These are phyloP conservation scores for Mycetomoellerius zeteki DNA, from an alignment of 1,140 invertebrate genomes.

Conservation along the genomic window DNA sequence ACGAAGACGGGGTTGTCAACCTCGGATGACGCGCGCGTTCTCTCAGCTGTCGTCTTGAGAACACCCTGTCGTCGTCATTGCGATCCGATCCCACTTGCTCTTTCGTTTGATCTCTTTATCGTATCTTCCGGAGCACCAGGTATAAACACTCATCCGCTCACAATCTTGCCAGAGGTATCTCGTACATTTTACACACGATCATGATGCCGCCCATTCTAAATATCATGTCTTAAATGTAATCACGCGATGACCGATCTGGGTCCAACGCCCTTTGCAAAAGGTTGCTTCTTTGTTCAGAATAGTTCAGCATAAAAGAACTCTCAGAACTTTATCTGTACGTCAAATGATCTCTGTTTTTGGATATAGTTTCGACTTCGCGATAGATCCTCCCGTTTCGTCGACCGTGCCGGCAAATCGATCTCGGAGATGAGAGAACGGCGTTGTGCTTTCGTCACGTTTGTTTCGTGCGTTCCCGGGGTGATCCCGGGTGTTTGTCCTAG, in stretches of 20 bases:
- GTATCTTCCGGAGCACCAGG: constrained; percentile 1
- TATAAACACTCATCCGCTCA: constrained; percentile 1
- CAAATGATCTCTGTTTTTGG: neutral
- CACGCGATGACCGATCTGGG: neutral
- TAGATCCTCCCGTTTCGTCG: neutral
- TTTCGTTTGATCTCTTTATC: neutral
- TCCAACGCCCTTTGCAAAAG: neutral
- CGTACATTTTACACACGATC: neutral
- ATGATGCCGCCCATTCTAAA: constrained; percentile 10
- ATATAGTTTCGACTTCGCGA: neutral
- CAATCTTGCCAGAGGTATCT: neutral
- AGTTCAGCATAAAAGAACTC: neutral
- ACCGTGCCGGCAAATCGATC: constrained; percentile 15
- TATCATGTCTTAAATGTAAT: neutral
- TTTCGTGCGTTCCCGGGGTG: constrained; percentile 20
- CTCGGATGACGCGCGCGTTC: constrained; percentile 23
- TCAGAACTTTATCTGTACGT: neutral
- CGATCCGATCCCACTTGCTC: neutral
- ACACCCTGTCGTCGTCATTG: constrained; percentile 45
- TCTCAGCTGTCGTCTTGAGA: constrained; percentile 49
- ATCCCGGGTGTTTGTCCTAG: constrained; percentile 7
- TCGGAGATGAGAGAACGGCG: neutral
- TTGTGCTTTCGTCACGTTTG: constrained; percentile 26
- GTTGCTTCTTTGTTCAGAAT: constrained; percentile 6
- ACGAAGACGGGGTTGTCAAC: constrained; percentile 22